Conservation (phyloP, 2,888 invertebrate species). For the Aromia moschata region DNA sequence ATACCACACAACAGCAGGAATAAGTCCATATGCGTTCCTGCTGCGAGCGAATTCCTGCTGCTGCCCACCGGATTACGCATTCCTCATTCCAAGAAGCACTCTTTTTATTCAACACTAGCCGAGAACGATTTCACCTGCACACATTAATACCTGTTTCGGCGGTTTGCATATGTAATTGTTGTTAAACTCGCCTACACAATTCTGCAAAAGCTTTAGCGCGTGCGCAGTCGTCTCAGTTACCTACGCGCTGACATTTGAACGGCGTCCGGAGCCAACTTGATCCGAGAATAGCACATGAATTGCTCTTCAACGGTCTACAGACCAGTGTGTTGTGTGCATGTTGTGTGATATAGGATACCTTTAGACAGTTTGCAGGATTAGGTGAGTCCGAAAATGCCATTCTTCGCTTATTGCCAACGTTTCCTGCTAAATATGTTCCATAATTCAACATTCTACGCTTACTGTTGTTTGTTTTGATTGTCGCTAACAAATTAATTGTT, state of each 20-base stretch:
- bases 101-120: slow-evolving; percentile 7
- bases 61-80: slow-evolving; percentile 18
- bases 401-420: no score
- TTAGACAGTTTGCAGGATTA: slow-evolving; percentile 21
- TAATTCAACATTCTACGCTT: no score
- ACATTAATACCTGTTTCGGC: slow-evolving; percentile 33
- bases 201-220: slow-evolving; percentile 21
- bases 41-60: slow-evolving; percentile 12
- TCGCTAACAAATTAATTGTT: no score
- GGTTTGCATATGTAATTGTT: slow-evolving; percentile 36
- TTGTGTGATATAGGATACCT: slow-evolving; percentile 26
- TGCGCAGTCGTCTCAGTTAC: slow-evolving; percentile 27
- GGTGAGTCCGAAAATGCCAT: no score
- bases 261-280: slow-evolving; percentile 42
- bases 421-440: no score
- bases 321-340: slow-evolving; percentile 30
- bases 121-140: slow-evolving; percentile 26
- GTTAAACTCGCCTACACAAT: slow-evolving; percentile 33
- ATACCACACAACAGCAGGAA: neutral
- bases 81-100: slow-evolving; percentile 13
- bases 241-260: slow-evolving; percentile 50
- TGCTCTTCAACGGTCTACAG: slow-evolving; percentile 20
- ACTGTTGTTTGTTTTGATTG: no score
- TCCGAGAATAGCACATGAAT: slow-evolving; percentile 44
- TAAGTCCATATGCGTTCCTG: slow-evolving; percentile 1